A percentile compares a stretch with the other conserved stretches of the same genome.
Conservation (phyloP, 2,888 invertebrate species). For the Cyrtodaria siliqua region DNA sequence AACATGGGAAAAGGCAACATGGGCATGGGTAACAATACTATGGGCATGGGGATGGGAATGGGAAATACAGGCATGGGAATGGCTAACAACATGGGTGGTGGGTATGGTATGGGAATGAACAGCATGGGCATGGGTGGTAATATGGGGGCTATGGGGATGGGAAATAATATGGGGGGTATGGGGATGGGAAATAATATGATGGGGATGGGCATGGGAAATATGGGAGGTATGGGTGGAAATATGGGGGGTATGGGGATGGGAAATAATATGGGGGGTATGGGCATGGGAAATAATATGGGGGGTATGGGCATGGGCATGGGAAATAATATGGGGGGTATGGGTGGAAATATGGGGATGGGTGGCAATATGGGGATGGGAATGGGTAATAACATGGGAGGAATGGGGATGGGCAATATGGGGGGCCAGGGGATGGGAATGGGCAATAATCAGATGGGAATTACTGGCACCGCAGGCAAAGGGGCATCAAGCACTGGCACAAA, state of each 20-base stretch:
- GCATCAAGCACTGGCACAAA: neutral
- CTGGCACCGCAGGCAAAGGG: neutral
- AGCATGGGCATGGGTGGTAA: constrained; percentile 30
- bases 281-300: constrained; percentile 27
- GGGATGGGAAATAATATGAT: constrained; percentile 28
- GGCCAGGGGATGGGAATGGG: constrained; percentile 18
- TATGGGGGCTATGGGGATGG: constrained; percentile 43
- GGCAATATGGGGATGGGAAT: constrained; percentile 15
- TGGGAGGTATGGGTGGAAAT: constrained; percentile 35
- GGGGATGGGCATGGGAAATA: constrained; percentile 33
- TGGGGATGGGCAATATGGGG: constrained; percentile 9
- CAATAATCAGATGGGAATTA: constrained; percentile 25
- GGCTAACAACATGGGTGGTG: constrained; percentile 26
- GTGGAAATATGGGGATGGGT: constrained; percentile 31
- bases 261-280: constrained; percentile 9
- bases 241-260: constrained; percentile 24
- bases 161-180: constrained; percentile 29
- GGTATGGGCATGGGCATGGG: constrained; percentile 33
- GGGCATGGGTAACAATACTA: constrained; percentile 32
- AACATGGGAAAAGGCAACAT: constrained; percentile 31
- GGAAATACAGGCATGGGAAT: constrained; percentile 31
- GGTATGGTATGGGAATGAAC: constrained; percentile 12
- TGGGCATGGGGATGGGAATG: constrained; percentile 37
- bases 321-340: constrained; percentile 47
- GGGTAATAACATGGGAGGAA: constrained; percentile 27